A percentile compares a stretch with the other conserved stretches of the same genome.
phyloP scores from a whole-genome alignment of 2,888 invertebrate genomes.

The Brachypalpus laphriformis region DNA sequence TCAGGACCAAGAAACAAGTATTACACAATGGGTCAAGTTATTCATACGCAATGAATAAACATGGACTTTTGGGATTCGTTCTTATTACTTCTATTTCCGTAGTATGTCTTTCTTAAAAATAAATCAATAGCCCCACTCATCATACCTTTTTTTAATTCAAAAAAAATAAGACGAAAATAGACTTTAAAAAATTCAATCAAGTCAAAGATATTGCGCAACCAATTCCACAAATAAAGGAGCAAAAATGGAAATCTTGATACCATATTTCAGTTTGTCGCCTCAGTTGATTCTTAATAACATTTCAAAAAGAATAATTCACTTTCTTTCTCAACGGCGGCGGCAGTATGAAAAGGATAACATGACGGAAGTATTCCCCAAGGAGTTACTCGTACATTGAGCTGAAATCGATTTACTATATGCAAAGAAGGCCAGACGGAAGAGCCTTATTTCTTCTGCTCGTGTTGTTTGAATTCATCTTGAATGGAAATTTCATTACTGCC shows the following conservation, averaged over 20 bases:
- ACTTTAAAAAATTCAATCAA: constrained; percentile 20
- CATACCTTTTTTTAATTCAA: not conserved
- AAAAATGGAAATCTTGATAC: constrained; percentile 28
- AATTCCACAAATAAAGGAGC: constrained; percentile 16
- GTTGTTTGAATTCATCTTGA: constrained; percentile 28
- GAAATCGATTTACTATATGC: not conserved
- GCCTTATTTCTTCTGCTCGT: constrained; percentile 12
- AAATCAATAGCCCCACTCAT: not conserved
- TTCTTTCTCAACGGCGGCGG: not conserved
- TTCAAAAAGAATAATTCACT: constrained; percentile 41
- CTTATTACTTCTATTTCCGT: no score
- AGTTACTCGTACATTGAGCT: not conserved
- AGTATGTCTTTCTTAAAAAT: no score
- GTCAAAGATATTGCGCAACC: not conserved
- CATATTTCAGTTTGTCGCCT: constrained; percentile 38
- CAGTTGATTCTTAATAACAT: constrained; percentile 29
- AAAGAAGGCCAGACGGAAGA: not conserved
- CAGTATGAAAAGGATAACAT: constrained; percentile 8
- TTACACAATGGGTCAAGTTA: no score
- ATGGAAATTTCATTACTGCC: constrained; percentile 36
- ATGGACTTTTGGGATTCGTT: no score
- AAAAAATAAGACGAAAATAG: not conserved
- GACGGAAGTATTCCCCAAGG: constrained; percentile 22
- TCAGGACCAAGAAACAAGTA: no score
- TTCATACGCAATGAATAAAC: no score